Evolutionary conservation across 2,113 vertebrate species (phyloP).

Genomic region (Sapajus apella): DNA sequence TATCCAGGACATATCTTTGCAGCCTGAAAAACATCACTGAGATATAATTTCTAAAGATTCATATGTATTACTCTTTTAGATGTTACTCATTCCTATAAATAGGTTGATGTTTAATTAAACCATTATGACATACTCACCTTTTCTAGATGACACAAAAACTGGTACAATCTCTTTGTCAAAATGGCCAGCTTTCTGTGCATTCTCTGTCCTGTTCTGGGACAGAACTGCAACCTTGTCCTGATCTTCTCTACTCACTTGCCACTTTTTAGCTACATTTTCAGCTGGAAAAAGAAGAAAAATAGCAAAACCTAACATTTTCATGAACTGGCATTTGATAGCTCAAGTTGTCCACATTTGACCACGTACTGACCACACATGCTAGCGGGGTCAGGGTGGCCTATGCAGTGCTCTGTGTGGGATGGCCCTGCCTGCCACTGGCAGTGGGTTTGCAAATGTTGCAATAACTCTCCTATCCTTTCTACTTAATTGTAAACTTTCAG

Average conservation of each 20-base stretch:
- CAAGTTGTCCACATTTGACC: background rate
- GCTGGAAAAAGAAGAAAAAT: constrained; percentile 83
- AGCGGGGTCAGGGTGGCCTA: background rate
- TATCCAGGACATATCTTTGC: background rate
- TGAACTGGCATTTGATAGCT: background rate
- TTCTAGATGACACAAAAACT: constrained; percentile 91
- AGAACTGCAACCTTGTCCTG: constrained; percentile 91
- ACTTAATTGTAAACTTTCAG: background rate
- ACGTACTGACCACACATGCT: rapidly evolving
- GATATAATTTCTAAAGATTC: background rate
- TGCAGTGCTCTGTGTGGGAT: too few species aligned
- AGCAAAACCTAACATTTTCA: background rate
- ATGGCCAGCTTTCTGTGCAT: constrained; percentile 93
- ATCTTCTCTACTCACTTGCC: constrained; percentile 90
- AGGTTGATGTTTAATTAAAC: background rate
- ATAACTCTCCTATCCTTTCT: background rate
- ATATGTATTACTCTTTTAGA: background rate
- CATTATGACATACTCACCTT: constrained; percentile 84
- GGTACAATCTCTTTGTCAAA: constrained; percentile 96
- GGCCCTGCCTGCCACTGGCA: background rate
- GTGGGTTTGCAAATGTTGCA: background rate
- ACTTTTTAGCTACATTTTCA: constrained; percentile 96
- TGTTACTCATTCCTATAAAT: background rate
- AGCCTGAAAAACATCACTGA: background rate
- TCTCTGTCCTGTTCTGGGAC: constrained; percentile 93